A percentile compares a stretch with the other conserved stretches of the same genome.
Evolutionary conservation across 1,140 invertebrate genomes (phyloP).

Genomic region (Trichomalopsis sarcophagae): DNA sequence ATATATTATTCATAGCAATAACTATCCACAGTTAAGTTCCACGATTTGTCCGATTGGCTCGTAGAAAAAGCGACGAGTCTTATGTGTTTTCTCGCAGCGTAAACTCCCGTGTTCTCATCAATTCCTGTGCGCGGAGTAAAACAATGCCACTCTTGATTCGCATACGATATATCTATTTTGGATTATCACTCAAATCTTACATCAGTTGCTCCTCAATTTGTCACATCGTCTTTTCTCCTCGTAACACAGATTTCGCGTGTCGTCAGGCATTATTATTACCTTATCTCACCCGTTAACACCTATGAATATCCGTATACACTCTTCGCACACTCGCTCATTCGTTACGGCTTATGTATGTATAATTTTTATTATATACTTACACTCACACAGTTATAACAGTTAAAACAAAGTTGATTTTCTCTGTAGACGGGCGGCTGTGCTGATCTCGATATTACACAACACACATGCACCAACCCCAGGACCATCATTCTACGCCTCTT

Average conservation of each 20-base stretch:
- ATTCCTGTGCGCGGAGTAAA: slow-evolving; percentile 29
- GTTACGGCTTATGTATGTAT: not conserved
- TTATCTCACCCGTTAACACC: not conserved
- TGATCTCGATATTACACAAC: slow-evolving; percentile 53
- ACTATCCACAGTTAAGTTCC: slow-evolving; percentile 42
- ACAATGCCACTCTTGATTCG: not conserved
- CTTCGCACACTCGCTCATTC: not conserved
- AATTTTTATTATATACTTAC: slow-evolving; percentile 18
- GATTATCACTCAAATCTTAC: not conserved
- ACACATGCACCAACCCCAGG: slow-evolving; percentile 71
- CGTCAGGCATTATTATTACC: not conserved
- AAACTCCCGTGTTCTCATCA: not conserved
- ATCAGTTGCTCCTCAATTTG: not conserved
- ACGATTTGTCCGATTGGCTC: slow-evolving; percentile 13
- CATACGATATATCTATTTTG: not conserved
- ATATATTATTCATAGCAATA: slow-evolving; percentile 53
- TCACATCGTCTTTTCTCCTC: too few species aligned
- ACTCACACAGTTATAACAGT: slow-evolving; percentile 44
- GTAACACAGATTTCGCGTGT: slow-evolving; percentile 11
- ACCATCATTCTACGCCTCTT: slow-evolving; percentile 61
- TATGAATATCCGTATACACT: slow-evolving; percentile 7
- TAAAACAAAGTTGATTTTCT: slow-evolving; percentile 45
- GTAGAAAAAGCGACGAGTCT: slow-evolving; percentile 35
- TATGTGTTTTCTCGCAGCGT: not conserved
- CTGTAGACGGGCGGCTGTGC: slow-evolving; percentile 40